These are phyloP conservation scores for Ictidomys tridecemlineatus DNA, from an alignment of 2,113 vertebrate species.

Conservation along the genomic window DNA sequence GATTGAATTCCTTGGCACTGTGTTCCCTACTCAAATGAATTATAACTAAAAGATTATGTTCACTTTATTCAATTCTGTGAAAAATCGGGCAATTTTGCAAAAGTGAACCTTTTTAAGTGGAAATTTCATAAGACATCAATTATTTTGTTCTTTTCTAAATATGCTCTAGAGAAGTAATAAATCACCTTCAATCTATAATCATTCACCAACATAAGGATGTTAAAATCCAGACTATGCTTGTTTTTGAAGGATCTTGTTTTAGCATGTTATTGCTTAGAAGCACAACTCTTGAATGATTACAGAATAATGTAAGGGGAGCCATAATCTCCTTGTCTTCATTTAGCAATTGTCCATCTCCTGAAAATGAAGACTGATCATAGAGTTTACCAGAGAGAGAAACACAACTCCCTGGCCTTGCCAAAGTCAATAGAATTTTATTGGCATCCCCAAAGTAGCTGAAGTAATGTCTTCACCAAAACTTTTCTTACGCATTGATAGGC, in stretches of 20 bases:
- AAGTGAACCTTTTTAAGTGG: slow-evolving; percentile 39
- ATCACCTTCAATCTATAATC: slow-evolving; percentile 26
- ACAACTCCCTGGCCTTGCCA: background rate
- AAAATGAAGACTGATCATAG: background rate
- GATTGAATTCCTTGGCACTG: slow-evolving; percentile 14
- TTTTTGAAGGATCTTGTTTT: slow-evolving; percentile 38
- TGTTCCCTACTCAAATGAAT: background rate
- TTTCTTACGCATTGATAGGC: background rate
- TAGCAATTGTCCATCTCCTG: background rate
- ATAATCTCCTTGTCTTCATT: background rate
- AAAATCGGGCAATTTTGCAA: slow-evolving; percentile 34
- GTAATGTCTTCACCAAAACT: background rate
- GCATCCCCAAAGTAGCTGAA: background rate
- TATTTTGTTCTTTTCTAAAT: slow-evolving; percentile 26
- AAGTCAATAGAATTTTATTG: background rate
- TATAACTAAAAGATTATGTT: slow-evolving; percentile 26
- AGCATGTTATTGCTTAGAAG: slow-evolving; percentile 5
- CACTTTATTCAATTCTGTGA: background rate
- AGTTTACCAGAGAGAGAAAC: background rate
- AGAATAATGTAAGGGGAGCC: background rate
- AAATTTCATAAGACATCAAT: slow-evolving; percentile 14
- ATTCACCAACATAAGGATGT: background rate
- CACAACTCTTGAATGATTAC: background rate
- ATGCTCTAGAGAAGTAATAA: background rate
- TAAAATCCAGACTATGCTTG: background rate